Percentiles rank a stretch among this genome's conserved stretches.
Evolutionary conservation across 2,113 vertebrate genomes (phyloP).

Genomic region (Condylura cristata): DNA sequence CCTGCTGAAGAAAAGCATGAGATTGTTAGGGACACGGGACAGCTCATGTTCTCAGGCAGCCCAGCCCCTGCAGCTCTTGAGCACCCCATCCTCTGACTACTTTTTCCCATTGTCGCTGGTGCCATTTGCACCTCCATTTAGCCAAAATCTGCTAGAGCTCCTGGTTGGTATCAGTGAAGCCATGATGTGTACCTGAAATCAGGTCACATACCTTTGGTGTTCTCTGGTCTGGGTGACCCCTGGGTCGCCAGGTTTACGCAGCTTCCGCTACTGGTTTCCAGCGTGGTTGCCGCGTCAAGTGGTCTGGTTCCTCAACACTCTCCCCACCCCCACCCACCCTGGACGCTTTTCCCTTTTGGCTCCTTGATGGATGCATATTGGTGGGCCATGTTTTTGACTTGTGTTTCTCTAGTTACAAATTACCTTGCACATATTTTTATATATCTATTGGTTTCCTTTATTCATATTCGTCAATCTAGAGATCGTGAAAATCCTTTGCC

Average conservation of each 20-base stretch:
- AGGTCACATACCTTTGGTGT: accelerated
- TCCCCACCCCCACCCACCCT: not conserved
- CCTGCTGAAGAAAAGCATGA: not conserved
- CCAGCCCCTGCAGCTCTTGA: not conserved
- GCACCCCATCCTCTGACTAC: not conserved
- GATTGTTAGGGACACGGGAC: not conserved
- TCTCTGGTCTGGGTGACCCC: not conserved
- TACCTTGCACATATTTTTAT: not conserved
- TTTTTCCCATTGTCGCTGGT: not conserved
- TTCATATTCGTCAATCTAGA: not conserved
- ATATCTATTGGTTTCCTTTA: not conserved
- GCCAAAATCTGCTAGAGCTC: not conserved
- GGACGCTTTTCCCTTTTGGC: not conserved
- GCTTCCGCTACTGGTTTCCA: not conserved
- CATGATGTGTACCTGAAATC: not conserved
- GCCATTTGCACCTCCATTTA: not conserved
- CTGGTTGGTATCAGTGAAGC: not conserved
- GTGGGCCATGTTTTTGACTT: not conserved
- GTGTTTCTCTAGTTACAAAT: not conserved
- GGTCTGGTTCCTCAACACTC: not conserved
- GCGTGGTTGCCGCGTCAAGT: too few relatives aligned
- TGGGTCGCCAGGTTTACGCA: not conserved
- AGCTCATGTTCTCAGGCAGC: not conserved
- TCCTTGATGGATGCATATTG: not conserved
- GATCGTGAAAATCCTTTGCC: not conserved